Evolutionary conservation across 2,888 invertebrate genomes (phyloP).

Genomic region (Bimastos eiseni): DNA sequence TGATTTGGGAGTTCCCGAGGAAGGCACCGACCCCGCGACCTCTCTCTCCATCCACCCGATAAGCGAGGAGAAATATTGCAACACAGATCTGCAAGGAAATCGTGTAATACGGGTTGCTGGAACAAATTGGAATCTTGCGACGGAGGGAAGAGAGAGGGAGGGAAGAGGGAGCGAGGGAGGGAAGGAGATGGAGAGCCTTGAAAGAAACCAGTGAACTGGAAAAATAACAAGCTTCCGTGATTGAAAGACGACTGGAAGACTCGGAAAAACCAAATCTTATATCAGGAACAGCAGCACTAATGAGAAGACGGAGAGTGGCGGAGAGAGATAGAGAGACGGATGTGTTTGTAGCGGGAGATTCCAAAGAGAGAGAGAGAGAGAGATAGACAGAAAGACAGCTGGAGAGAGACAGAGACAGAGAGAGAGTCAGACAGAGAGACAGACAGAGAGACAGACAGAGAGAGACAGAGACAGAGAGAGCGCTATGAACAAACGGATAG

Average conservation of each 20-base stretch:
- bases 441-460: background rate
- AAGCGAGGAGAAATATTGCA: background rate
- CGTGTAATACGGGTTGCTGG: slow-evolving; percentile 13
- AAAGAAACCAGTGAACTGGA: background rate
- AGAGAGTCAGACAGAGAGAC: too few species aligned
- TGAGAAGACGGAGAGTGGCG: slow-evolving; percentile 3
- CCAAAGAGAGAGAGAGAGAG: background rate
- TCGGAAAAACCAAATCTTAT: slow-evolving; percentile 3
- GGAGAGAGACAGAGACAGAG: too few species aligned
- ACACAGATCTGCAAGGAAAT: slow-evolving; percentile 13
- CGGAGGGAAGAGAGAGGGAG: background rate
- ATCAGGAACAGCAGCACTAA: slow-evolving; percentile 4
- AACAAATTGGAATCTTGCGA: background rate
- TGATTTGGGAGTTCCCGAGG: slow-evolving; percentile 13
- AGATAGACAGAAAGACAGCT: too few species aligned
- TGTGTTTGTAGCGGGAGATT: too few species aligned
- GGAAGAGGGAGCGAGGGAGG: background rate
- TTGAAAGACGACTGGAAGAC: background rate
- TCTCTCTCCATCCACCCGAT: background rate
- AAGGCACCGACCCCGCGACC: background rate
- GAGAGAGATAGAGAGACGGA: background rate
- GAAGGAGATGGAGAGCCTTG: background rate
- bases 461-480: too few species aligned
- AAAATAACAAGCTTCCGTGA: slow-evolving; percentile 13
- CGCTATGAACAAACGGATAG: background rate